Evolutionary conservation across 2,113 vertebrate genomes (phyloP).

Genomic region (Nycticryphes semicollaris): DNA sequence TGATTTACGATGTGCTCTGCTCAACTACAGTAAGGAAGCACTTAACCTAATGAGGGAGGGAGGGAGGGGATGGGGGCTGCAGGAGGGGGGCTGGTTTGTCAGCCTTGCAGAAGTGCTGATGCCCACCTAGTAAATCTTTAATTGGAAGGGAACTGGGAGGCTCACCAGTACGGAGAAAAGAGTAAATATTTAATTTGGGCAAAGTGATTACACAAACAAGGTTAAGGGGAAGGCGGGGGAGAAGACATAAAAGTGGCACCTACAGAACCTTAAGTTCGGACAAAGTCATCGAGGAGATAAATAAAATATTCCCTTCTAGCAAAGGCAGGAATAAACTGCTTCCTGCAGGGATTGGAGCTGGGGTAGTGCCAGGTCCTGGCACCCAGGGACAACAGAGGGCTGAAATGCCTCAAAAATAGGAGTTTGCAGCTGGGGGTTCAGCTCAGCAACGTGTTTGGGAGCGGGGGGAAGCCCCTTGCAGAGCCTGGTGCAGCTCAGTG

Average conservation of each 20-base stretch:
- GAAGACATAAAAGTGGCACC: neutral
- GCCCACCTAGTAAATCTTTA: constrained; percentile 42
- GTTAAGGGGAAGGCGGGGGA: neutral
- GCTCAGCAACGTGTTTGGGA: neutral
- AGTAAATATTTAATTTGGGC: constrained; percentile 11
- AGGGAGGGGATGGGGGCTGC: too few relatives aligned
- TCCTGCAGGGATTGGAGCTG: neutral
- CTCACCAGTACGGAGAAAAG: neutral
- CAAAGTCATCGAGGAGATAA: neutral
- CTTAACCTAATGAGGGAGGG: neutral
- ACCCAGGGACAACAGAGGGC: neutral
- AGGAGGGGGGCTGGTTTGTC: neutral
- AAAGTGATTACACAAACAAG: neutral
- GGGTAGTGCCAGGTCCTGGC: neutral
- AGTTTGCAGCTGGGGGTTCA: neutral
- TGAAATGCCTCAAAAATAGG: neutral
- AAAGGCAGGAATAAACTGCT: neutral
- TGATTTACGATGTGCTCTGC: neutral
- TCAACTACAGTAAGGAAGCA: neutral
- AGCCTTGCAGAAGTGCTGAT: neutral
- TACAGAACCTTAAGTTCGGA: neutral
- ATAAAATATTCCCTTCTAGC: neutral
- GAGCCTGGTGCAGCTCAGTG: neutral
- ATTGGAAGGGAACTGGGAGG: neutral
- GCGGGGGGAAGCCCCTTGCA: rapidly evolving